Conservation (phyloP, 1,140 invertebrate genomes). For the Triops cancriformis region DNA sequence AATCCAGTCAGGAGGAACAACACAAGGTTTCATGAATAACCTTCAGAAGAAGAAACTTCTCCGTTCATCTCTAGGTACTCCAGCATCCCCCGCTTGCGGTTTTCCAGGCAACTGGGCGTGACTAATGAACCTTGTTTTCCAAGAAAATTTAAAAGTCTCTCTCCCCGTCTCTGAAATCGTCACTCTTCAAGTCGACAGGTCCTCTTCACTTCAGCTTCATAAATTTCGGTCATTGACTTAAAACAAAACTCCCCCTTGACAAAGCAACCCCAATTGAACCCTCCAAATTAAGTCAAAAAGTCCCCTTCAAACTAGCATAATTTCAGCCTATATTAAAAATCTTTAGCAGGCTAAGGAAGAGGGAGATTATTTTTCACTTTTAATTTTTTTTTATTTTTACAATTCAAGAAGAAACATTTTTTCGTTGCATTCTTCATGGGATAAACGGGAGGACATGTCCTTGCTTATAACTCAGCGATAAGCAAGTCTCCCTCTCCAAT, state of each 20-base stretch:
- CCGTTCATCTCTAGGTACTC: neutral
- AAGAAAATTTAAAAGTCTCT: neutral
- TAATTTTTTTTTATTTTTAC: neutral
- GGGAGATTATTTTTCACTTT: neutral
- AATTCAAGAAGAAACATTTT: neutral
- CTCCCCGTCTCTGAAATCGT: neutral
- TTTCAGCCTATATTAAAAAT: neutral
- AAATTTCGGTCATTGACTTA: neutral
- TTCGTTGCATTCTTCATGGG: neutral
- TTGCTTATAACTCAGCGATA: neutral
- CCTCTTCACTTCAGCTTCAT: neutral
- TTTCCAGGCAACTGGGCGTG: neutral
- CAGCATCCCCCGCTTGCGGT: neutral
- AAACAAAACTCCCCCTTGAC: neutral
- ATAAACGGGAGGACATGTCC: neutral
- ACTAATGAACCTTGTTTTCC: constrained; percentile 8
- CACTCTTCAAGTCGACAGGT: neutral
- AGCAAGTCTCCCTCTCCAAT: neutral
- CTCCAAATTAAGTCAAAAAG: neutral
- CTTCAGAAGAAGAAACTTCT: neutral
- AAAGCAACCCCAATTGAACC: neutral
- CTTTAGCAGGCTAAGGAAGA: neutral
- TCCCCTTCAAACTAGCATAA: neutral
- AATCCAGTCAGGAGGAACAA: neutral
- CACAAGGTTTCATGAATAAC: neutral